Evolutionary conservation across 2,888 invertebrate species (phyloP), one percentile per base, ranked within the genome.

Genomic region (Periphyllus acericola): DNA sequence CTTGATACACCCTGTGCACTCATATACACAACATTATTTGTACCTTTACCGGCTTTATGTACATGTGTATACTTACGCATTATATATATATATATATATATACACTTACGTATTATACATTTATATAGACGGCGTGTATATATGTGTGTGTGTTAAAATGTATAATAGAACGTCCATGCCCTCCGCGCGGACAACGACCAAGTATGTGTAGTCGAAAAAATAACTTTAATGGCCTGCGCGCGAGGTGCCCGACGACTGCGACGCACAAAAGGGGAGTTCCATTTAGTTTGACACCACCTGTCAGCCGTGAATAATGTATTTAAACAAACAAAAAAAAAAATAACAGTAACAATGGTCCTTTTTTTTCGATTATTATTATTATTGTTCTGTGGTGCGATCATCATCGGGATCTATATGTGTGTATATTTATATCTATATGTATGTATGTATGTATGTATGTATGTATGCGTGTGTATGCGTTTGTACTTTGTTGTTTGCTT

Each of bases 241-340:
- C 72, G 55, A 74, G 74, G 19, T 52, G 52, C 66, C 36, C 75
- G 32, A 66, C 74, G 74, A 78, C 79, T 52, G n/a, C 85, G 32
- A 46, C 55, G 74, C 72, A 87, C 81, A 80, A 87, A 87, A 74
- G 87, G 87, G 87, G 81, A 81, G 87, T 87, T 87, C 66, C 87
- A 75, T 87, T 75, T 81, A 87, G 74, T 81, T 80, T 81, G 87
- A 87, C 87, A 81, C 81, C 87, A 75, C 87, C 87, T 87, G 87
- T 87, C 87, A 87, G 87, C 87, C 87, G 87, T 87, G 81, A 87
- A 87, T 87, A 87, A 87, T 87, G 87, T 87, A 81, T 87, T 87
- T 81, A 75, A 81, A 81, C 80, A 87, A 87, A 87, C 66, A 87
- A 32, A 34, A 68, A 46, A 86, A 71, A 76, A 55, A 46, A 85